Percentiles rank a stretch among this genome's conserved stretches.
These are phyloP conservation scores for Echinarachnius parma DNA, from an alignment of 53 echinoderm and acorn worm species.

Conservation along the genomic window DNA sequence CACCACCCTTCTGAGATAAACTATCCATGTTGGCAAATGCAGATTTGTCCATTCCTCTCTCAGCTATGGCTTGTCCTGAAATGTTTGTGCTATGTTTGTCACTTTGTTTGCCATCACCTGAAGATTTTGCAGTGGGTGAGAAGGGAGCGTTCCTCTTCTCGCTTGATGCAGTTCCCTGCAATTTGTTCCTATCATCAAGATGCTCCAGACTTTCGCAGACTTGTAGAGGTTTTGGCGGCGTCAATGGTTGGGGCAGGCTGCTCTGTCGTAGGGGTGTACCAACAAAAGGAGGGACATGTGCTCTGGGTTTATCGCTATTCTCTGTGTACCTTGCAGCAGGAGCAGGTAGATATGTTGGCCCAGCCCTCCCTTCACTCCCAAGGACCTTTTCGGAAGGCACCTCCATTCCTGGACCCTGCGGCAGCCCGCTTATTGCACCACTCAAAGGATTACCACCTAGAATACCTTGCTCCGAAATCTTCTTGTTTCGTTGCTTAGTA, in stretches of 20 bases:
- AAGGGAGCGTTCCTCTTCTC: neutral
- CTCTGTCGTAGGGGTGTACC: constrained; percentile 35
- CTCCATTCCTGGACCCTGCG: too few relatives aligned
- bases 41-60: constrained; percentile 8
- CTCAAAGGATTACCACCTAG: too few relatives aligned
- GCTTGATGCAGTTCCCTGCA: neutral
- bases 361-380: neutral
- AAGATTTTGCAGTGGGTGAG: constrained; percentile 9
- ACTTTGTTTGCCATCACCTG: neutral
- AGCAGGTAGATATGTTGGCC: neutral
- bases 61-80: neutral
- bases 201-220: neutral
- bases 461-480: too few relatives aligned
- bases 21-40: too few relatives aligned
- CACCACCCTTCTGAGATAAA: constrained; percentile 22
- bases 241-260: too few relatives aligned
- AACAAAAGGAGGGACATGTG: constrained; percentile 40
- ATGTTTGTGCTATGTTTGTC: neutral
- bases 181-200: constrained; percentile 8
- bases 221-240: constrained; percentile 23
- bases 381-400: too few relatives aligned
- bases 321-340: too few relatives aligned
- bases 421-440: too few relatives aligned
- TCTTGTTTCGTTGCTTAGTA: too few relatives aligned
- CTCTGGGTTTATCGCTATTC: constrained; percentile 32